Evolutionary conservation across 2,797 vertebrate species (phyloP), one percentile per base, ranked within the genome.

Genomic region (Pelochelys cantorii): DNA sequence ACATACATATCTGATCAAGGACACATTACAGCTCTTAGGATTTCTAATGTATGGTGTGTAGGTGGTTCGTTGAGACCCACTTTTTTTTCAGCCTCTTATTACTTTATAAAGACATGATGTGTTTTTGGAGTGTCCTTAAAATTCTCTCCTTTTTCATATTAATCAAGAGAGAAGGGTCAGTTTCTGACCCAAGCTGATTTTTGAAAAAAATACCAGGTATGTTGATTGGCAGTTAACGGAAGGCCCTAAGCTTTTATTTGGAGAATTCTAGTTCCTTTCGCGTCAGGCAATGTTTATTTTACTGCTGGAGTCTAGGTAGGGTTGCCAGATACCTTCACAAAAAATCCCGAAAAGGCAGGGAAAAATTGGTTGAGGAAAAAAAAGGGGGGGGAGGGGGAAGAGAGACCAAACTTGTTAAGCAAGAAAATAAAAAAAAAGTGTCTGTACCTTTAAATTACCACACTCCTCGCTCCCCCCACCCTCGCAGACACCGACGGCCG

Each of bases 111-210:
- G 56, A 86, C 78, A 88, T 25, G 2, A 1, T 42, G 23, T 3
- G 15, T 86, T 92, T 90, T 83, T 91, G 65, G 59, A 79, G 84
- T 91, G 60, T 60, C 86, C 59, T 84, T 84, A 91, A 95, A 94
- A 94, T 91, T 42, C 52, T 94, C 56, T 84, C 80, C 79, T 17
- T 37, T 42, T 15, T 55, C 78, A 34, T 57, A 56, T 10, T 7
- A 74, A 34, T 83, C 1, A 3, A 53, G 18, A 93, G 75, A 71
- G 84, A 85, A 81, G 71, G 91, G n/a, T 84, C 87, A 52, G 55
- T 65, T 1, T 86, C 79, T 88, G 52, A n/a, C 62, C 62, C 62
- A n/a, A 31, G 68, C 53, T n/a, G 77, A 57, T 27, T 0, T 25
- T 88, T 34, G 54, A 84, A 57, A 93, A 91, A 81, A 88, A 42